Conservation (phyloP, 2,797 vertebrate species). For the Phaenicophaeus curvirostris region DNA sequence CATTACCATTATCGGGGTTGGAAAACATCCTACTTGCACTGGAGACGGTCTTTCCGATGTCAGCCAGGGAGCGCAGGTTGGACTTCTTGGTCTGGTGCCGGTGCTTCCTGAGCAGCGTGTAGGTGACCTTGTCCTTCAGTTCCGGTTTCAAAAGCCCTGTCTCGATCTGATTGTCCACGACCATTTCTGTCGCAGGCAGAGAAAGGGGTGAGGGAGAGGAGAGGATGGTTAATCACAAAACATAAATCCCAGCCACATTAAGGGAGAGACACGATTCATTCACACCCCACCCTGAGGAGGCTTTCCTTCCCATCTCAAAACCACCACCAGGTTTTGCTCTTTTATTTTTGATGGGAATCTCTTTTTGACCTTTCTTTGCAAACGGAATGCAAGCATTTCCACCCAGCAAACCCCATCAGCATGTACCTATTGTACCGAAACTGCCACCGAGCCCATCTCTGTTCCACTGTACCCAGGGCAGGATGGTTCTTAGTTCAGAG, state of each 20-base stretch:
- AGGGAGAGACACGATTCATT: rapidly evolving
- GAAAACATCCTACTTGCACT: conserved; percentile 99
- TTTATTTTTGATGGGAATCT: neutral
- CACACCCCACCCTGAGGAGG: neutral
- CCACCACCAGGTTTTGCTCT: neutral
- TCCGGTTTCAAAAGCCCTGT: conserved; percentile 89
- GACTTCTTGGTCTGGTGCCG: conserved; percentile 99
- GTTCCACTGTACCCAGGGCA: neutral
- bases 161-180: conserved; percentile 94
- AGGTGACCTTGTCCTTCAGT: conserved; percentile 95
- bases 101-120: conserved; percentile 94
- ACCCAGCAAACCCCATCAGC: neutral
- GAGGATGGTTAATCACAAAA: neutral
- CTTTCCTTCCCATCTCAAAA: neutral
- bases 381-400: neutral
- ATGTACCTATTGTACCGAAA: neutral
- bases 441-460: neutral
- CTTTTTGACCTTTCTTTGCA: neutral
- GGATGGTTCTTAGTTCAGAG: neutral
- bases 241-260: neutral
- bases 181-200: conserved; percentile 82
- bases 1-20: conserved; percentile 96
- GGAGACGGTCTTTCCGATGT: conserved; percentile 98
- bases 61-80: conserved; percentile 94
- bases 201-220: neutral